Base-by-base conservation (phyloP, 2,888 invertebrate species). In the Andrena praecox region DNA sequence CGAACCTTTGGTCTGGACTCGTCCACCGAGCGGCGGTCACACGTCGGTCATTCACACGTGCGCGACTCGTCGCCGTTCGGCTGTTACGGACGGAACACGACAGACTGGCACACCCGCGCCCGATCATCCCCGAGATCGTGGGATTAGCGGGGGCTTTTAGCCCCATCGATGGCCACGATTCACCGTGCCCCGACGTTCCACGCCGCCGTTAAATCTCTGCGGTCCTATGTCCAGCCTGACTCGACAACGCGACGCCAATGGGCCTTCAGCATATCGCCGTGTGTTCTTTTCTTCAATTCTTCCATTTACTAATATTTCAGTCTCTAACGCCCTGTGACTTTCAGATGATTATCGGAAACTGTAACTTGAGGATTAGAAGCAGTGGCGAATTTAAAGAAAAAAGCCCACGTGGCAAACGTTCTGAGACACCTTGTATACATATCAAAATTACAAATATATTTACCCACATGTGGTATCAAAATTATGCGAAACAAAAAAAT, bases 31-130 rank as follows among this genome's bases (percentile, higher is more conserved):
- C 86, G 75, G 77, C 84, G 85, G 87, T 91, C 91, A 84, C 91
- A 90, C 91, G 90, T 91, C 89, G 91, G 88, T 90, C 89, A 90
- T 91, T 91, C 90, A 90, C 91, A 90, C 89, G 81, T 79, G 78
- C 74, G 84, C 78, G 81, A 80, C 74, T 82, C 72, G 72, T 71
- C 72, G 83, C 50, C 73, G 69, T 50, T 74, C 74, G 80, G 59
- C 80, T 70, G 80, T 80, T 80, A 80, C 80, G 80, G 33, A 16
- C 64, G 69, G 63, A 48, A 68, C 42, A 48, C 69, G 69, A 70
- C 82, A 82, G 59, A 70, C 69, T 66, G 72, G 10, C 56, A 24
- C 56, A 20, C 56, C 56, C 42, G 27, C 64, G 31, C 42, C 69
- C 70, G 81, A 81, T 77, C 63, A 74, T 74, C 70, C 77, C 82